Conservation (phyloP, 64 coral and sea anemone genomes). For the Pachyseris speciosa region DNA sequence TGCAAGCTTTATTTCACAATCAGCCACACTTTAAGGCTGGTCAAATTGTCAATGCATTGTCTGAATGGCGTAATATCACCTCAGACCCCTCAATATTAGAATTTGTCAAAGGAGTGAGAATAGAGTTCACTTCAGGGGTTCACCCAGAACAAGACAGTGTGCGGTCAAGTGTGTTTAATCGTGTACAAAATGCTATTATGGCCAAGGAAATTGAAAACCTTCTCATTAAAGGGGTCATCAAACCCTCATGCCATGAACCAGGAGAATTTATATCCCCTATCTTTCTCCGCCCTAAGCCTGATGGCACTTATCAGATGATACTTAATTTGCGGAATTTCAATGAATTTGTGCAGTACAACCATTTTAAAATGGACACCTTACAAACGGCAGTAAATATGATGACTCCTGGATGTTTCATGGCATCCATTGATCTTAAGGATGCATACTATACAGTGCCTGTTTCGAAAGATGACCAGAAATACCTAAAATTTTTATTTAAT, state of each 20-base stretch:
- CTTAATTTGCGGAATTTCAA: background rate
- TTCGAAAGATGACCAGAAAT: constrained; percentile 28
- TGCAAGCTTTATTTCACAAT: constrained; percentile 30
- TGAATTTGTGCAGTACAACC: background rate
- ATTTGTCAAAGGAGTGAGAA: constrained; percentile 8
- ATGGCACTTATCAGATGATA: constrained; percentile 27
- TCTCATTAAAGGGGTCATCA: constrained; percentile 13
- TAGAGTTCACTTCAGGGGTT: constrained; percentile 27
- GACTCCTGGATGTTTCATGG: constrained; percentile 16
- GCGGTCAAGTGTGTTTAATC: constrained; percentile 43
- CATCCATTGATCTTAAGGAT: constrained; percentile 9
- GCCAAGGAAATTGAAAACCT: constrained; percentile 33
- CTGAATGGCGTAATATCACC: constrained; percentile 8
- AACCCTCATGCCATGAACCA: constrained; percentile 21
- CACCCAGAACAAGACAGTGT: constrained; percentile 34
- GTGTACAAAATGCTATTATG: constrained; percentile 17
- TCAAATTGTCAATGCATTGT: constrained; percentile 8
- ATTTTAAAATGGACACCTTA: constrained; percentile 19
- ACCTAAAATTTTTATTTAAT: constrained; percentile 51
- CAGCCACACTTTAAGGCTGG: background rate
- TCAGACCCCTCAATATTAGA: constrained; percentile 25
- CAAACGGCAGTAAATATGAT: constrained; percentile 7
- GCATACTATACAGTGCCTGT: constrained; percentile 28
- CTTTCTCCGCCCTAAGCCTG: background rate
- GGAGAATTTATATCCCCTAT: too few species aligned